Conservation (phyloP, 2,888 invertebrate species). For the Meiosimyza decipiens region DNA sequence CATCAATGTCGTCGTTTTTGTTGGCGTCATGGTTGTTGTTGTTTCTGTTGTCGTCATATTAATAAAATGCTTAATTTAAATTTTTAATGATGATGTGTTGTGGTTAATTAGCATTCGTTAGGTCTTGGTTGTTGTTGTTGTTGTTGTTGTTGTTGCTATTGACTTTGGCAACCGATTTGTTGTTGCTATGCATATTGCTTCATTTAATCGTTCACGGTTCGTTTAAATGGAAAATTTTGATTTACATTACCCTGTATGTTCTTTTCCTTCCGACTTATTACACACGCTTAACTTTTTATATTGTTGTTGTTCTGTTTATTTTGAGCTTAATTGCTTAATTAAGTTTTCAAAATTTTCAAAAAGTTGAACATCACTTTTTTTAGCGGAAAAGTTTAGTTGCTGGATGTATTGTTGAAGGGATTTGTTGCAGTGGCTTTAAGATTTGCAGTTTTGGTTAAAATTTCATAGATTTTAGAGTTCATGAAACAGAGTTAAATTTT, state of each 20-base stretch:
- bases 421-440: neutral
- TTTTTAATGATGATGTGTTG: conserved; percentile 14
- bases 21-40: neutral
- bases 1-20: neutral
- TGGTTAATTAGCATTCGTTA: conserved; percentile 9
- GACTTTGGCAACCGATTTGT: too few species aligned
- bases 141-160: too few species aligned
- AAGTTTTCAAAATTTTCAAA: neutral
- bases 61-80: conserved; percentile 12
- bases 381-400: neutral
- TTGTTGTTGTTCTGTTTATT: neutral
- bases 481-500: too few species aligned
- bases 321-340: conserved; percentile 7
- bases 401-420: neutral
- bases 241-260: too few species aligned
- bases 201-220: too few species aligned
- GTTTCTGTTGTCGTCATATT: neutral
- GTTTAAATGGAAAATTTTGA: too few species aligned
- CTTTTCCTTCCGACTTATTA: too few species aligned
- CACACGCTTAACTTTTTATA: too few species aligned
- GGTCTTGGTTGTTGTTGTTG: too few species aligned
- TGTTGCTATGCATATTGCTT: too few species aligned
- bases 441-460: too few species aligned
- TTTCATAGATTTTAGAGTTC: too few species aligned
- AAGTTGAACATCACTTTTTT: neutral